These are phyloP conservation scores for Cecropterus lyciades DNA, from an alignment of 1,140 invertebrate genomes.

Conservation along the genomic window DNA sequence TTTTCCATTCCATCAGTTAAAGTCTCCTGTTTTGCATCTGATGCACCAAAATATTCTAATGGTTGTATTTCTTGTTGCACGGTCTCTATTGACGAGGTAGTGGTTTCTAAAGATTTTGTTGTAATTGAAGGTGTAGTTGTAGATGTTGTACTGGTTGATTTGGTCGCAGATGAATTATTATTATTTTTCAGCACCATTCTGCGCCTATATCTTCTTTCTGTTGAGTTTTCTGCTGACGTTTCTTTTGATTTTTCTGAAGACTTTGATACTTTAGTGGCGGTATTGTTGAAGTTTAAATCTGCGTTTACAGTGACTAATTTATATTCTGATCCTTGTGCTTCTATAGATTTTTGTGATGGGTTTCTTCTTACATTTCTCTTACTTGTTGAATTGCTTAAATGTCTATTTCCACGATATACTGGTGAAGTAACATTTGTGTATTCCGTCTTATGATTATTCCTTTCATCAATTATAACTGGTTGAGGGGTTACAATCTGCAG, in stretches of 20 bases:
- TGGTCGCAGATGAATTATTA: conserved; percentile 40
- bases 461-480: conserved; percentile 63
- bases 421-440: conserved; percentile 51
- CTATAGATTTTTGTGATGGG: conserved; percentile 15
- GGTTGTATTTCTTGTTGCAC: conserved; percentile 63
- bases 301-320: conserved; percentile 55
- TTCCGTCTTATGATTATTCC: conserved; percentile 55
- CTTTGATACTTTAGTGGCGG: conserved; percentile 24
- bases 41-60: conserved; percentile 42
- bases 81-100: conserved; percentile 51
- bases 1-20: conserved; percentile 65
- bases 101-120: conserved; percentile 41
- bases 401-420: conserved; percentile 66
- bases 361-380: conserved; percentile 41
- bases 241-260: conserved; percentile 37
- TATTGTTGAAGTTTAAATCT: conserved; percentile 57
- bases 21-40: conserved; percentile 51
- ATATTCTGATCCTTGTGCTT: conserved; percentile 44
- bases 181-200: conserved; percentile 57
- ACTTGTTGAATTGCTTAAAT: conserved; percentile 51
- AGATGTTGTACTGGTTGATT: conserved; percentile 31
- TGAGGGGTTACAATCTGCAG: conserved; percentile 66
- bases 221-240: conserved; percentile 43
- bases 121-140: conserved; percentile 40
- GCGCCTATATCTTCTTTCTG: conserved; percentile 60